Base-by-base conservation (phyloP, 2,888 invertebrate genomes). In the Zeuzera pyrina region DNA sequence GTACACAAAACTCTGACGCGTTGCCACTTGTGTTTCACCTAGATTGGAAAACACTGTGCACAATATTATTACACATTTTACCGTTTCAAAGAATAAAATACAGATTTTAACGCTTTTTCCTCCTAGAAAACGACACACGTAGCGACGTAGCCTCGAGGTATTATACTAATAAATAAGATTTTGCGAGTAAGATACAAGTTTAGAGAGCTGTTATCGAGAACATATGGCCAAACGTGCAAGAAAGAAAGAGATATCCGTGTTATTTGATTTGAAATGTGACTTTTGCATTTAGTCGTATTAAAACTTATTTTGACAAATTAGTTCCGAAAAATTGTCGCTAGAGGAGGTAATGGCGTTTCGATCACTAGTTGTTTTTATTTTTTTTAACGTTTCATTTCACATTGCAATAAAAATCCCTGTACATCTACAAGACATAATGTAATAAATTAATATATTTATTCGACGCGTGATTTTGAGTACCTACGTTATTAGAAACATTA, bases 231-330 rank as follows among this genome's bases (percentile, higher is more conserved):
- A 27, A 6, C 2, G 12, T 4, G n/a, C 31, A 25, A 12, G 51
- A 34, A 23, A 40, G 54, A 78, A 52, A 50, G 69, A 72, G 73
- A 72, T 27, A 35, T 42, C 49, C 47, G 45, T 52, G 23, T 36
- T 35, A 30, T 42, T 45, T 43, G 38, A 41, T 45, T 46, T 36
- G 33, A 36, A 30, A 41, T 34, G 24, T 34, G 29, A 44, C 38
- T 42, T 43, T 47, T 47, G 27, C 38, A 60, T 50, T 62, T 71
- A 33, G 58, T 44, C 39, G 73, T 33, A 13, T 69, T 52, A 43
- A 62, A 74, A 49, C 76, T 72, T 81, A 81, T 83, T 83, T 83
- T 83, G 79, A 83, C 83, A 71, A 81, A 70, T 63, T 77, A 73
- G 66, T 81, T 42, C 69, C 27, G 1, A 55, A 54, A 63, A 74